Conservation (phyloP, 2,888 invertebrate genomes). For the Drosophila anomalata region DNA sequence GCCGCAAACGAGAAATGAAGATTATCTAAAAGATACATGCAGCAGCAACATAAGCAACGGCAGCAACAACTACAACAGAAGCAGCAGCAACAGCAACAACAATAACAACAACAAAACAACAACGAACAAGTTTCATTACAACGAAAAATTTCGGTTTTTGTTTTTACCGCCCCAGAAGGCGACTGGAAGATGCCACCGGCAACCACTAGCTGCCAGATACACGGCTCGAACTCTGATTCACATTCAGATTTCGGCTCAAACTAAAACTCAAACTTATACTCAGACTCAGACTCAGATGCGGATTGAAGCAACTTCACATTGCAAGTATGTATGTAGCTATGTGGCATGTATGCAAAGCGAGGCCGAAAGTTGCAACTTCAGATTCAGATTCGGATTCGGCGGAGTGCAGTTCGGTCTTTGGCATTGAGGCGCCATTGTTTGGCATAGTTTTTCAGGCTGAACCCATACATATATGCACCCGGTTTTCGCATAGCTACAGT, state of each 20-base stretch:
- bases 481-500: slow-evolving; percentile 64
- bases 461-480: slow-evolving; percentile 50
- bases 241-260: slow-evolving; percentile 9
- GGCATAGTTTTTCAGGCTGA: slow-evolving; percentile 60
- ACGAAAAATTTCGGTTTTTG: slow-evolving; percentile 47
- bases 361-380: slow-evolving; percentile 24
- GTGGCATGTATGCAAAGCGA: slow-evolving; percentile 1
- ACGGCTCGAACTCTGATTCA: slow-evolving; percentile 27
- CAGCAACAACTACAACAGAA: slow-evolving; percentile 37
- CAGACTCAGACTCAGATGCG: slow-evolving; percentile 1
- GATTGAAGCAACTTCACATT: neutral
- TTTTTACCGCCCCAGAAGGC: slow-evolving; percentile 9
- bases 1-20: slow-evolving; percentile 79
- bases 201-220: slow-evolving; percentile 66
- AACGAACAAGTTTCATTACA: slow-evolving; percentile 69
- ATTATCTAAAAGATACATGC: slow-evolving; percentile 78
- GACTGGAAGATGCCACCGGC: slow-evolving; percentile 19
- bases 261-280: neutral
- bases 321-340: neutral
- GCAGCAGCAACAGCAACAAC: slow-evolving; percentile 13
- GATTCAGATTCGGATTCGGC: slow-evolving; percentile 22
- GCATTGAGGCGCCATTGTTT: slow-evolving; percentile 76
- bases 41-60: slow-evolving; percentile 41
- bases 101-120: slow-evolving; percentile 31
- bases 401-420: slow-evolving; percentile 24